Base-by-base conservation (phyloP, 2,888 invertebrate genomes). In the Agapetus fuscipes region DNA sequence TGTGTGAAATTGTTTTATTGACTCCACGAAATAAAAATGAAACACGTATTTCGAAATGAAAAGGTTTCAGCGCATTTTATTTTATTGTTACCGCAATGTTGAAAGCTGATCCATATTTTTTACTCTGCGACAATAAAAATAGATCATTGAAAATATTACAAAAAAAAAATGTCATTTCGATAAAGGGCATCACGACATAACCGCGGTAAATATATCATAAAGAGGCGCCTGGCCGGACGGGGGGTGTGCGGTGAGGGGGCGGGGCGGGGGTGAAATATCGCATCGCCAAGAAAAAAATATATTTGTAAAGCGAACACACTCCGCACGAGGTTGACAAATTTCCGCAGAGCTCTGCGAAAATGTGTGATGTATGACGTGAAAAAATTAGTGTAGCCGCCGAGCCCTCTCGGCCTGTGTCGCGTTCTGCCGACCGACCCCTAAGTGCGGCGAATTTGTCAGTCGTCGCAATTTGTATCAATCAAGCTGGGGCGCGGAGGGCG, bases 381-480 rank as follows among this genome's bases (percentile, higher is more conserved):
- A 34, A 34, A 33, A 33, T 33, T 33, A 33, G 17, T 10, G 20
- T 20, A 20, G 20, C 5, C 4, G 20, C 3, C 11, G 4, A 12
- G 11, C 30, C 13, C 30, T 3, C 12, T 15, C 12, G 30, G 13
- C 30, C 30, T 3, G 12, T 6, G 14, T 9, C 11, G 14, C 30
- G 11, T n/a, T n/a, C 11, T 25, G 26, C 11, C 28, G 28, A 13
- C 30, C 14, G 2, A 5, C 20, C 5, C 20, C 20, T 20, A 20
- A 20, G 20, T 20, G 20, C 20, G 4, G 20, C 20, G 28, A 30
- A 39, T 39, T 39, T 39, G 39, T 39, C 39, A 39, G 39, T 27
- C 33, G 33, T 33, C 39, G 29, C 39, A 33, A 39, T 39, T 39
- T 39, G 31, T 39, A 39, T 39, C 39, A 39, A 39, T 39, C 39